Evolutionary conservation across 2,888 invertebrate genomes (phyloP).

Genomic region (Tipula confusa): DNA sequence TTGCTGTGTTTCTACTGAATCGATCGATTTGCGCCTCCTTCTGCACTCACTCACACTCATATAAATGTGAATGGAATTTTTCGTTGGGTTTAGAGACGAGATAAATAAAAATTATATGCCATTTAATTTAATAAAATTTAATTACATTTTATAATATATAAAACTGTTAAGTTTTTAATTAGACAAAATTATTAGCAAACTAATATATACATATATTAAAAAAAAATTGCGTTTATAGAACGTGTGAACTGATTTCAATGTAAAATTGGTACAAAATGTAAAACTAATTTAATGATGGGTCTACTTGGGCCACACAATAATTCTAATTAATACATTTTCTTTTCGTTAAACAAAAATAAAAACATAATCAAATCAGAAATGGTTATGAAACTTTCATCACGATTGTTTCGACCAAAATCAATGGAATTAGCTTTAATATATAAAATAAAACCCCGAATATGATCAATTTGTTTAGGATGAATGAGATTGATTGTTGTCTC

Average conservation of each 20-base stretch:
- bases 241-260: background rate
- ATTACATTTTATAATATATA: background rate
- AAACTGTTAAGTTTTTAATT: background rate
- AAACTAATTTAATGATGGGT: too few relatives aligned
- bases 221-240: background rate
- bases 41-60: background rate
- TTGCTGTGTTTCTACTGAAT: too few relatives aligned
- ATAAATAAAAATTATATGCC: background rate
- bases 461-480: background rate
- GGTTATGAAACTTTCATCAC: too few relatives aligned
- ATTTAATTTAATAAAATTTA: background rate
- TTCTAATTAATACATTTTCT: too few relatives aligned
- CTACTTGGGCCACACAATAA: too few relatives aligned
- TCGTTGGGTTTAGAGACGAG: background rate
- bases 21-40: background rate
- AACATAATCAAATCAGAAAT: too few relatives aligned
- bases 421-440: too few relatives aligned
- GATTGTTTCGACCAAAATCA: too few relatives aligned
- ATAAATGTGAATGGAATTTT: too few relatives aligned
- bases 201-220: background rate
- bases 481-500: background rate
- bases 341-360: too few relatives aligned
- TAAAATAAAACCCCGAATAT: too few relatives aligned
- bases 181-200: background rate
- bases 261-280: too few relatives aligned